These are phyloP conservation scores for Fregetta grallaria DNA, from an alignment of 2,113 vertebrate genomes.

Conservation along the genomic window DNA sequence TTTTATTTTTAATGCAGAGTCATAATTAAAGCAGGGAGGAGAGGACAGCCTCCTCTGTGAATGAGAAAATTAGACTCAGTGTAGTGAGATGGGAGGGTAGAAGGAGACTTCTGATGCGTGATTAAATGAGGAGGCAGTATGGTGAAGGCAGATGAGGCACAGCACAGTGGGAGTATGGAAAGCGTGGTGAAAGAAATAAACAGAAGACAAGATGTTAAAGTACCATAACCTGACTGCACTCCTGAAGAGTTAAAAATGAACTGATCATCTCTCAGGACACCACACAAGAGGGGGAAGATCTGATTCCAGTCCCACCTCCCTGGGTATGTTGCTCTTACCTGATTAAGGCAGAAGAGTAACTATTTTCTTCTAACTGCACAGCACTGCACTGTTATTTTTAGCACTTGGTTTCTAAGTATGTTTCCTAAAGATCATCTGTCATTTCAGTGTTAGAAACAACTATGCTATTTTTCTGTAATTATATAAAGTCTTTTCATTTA, in stretches of 20 bases:
- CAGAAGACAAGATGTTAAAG: slow-evolving; percentile 52
- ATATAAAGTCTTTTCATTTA: neutral
- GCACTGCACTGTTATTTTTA: slow-evolving; percentile 15
- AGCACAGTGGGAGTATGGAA: slow-evolving; percentile 47
- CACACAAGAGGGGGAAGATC: neutral
- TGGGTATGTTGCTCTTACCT: neutral
- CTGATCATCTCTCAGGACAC: slow-evolving; percentile 26
- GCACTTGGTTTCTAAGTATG: neutral
- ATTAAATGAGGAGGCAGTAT: slow-evolving; percentile 60
- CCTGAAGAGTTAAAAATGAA: slow-evolving; percentile 53
- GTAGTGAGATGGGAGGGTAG: slow-evolving; percentile 52
- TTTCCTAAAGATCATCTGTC: slow-evolving; percentile 8
- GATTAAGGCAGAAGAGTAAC: slow-evolving; percentile 1
- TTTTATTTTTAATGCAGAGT: slow-evolving; percentile 38
- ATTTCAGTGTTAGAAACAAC: neutral
- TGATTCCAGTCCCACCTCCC: neutral
- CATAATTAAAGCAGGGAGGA: slow-evolving; percentile 65
- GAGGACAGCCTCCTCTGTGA: slow-evolving; percentile 60
- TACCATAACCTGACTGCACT: slow-evolving; percentile 15
- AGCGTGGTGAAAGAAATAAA: slow-evolving; percentile 42
- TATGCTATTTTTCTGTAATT: neutral
- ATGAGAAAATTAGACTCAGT: slow-evolving; percentile 56
- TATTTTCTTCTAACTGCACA: neutral
- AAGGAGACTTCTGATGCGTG: slow-evolving; percentile 51
- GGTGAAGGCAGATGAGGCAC: slow-evolving; percentile 46